Percentiles rank a stretch among this genome's conserved stretches.
Evolutionary conservation across 2,797 vertebrate species (phyloP).

Genomic region (Bufotes viridis): DNA sequence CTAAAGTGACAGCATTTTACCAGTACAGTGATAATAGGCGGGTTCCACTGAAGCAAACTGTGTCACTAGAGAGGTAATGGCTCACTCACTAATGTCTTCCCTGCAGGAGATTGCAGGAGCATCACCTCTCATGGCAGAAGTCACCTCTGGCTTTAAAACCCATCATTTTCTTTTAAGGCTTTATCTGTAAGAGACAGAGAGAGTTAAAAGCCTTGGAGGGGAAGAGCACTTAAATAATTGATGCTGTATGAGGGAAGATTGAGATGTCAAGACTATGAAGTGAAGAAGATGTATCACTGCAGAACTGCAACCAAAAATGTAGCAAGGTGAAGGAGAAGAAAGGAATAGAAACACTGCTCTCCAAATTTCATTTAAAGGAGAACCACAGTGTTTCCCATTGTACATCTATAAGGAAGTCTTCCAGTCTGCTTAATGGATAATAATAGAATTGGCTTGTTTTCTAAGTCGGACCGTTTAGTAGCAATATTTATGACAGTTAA

Average conservation of each 20-base stretch:
- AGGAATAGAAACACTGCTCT: neutral
- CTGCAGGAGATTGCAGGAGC: slow-evolving; percentile 11
- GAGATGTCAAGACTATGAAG: slow-evolving; percentile 44
- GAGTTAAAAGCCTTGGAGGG: slow-evolving; percentile 40
- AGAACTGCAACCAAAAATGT: slow-evolving; percentile 4
- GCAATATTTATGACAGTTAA: neutral
- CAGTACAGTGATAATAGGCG: slow-evolving; percentile 12
- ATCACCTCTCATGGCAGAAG: slow-evolving; percentile 27
- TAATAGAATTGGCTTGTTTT: neutral
- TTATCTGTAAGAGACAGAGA: slow-evolving; percentile 29
- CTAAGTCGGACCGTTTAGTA: neutral
- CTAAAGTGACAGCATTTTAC: neutral
- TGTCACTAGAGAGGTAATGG: slow-evolving; percentile 34
- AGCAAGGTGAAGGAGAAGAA: neutral
- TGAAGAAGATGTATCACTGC: slow-evolving; percentile 48
- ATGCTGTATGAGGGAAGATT: slow-evolving; percentile 46
- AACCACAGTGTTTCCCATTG: neutral
- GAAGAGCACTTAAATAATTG: slow-evolving; percentile 58
- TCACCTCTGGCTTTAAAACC: slow-evolving; percentile 48
- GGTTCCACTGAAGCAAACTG: slow-evolving; percentile 12
- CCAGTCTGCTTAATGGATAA: neutral
- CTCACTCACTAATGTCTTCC: slow-evolving; percentile 30
- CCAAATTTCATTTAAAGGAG: neutral
- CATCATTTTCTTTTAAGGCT: slow-evolving; percentile 31
- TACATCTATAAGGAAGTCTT: neutral